Percentiles rank a stretch among this genome's conserved stretches.
Conservation (phyloP, 2,797 vertebrate genomes). For the Lacerta viridis region DNA sequence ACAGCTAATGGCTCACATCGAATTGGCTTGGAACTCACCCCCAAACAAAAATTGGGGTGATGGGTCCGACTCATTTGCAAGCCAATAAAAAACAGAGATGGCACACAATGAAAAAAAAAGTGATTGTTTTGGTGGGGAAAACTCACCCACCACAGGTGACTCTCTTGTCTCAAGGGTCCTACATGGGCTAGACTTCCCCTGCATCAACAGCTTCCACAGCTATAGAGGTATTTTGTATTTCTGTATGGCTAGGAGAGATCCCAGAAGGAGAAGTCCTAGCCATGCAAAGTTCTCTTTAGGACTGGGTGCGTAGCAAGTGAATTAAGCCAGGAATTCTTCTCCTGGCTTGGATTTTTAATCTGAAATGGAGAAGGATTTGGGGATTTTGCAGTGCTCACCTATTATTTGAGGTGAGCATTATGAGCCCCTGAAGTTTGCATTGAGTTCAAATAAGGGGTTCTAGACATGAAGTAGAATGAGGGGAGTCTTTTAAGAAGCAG, state of each 20-base stretch:
- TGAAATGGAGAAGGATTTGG: not conserved
- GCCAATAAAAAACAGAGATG: not conserved
- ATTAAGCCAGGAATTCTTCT: not conserved
- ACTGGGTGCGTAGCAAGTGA: not conserved
- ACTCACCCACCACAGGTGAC: not conserved
- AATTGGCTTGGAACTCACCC: not conserved
- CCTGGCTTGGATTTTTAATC: not conserved
- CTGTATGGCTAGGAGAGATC: not conserved
- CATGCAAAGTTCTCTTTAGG: not conserved
- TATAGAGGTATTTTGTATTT: not conserved
- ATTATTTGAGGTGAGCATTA: not conserved
- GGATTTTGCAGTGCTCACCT: not conserved
- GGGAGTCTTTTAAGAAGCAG: not conserved
- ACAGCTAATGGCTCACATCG: not conserved
- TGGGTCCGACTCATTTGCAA: not conserved
- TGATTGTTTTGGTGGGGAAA: not conserved
- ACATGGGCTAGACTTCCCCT: too few relatives aligned
- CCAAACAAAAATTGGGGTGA: not conserved
- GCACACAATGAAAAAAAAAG: too few relatives aligned
- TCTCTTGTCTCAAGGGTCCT: not conserved
- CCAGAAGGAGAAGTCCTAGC: not conserved
- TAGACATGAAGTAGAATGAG: not conserved
- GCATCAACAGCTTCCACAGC: not conserved
- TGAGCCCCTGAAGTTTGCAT: not conserved
- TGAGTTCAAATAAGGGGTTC: not conserved